A percentile compares a stretch with the other conserved stretches of the same genome.
Evolutionary conservation across 2,888 invertebrate genomes (phyloP).

Genomic region (Linyphia triangularis): DNA sequence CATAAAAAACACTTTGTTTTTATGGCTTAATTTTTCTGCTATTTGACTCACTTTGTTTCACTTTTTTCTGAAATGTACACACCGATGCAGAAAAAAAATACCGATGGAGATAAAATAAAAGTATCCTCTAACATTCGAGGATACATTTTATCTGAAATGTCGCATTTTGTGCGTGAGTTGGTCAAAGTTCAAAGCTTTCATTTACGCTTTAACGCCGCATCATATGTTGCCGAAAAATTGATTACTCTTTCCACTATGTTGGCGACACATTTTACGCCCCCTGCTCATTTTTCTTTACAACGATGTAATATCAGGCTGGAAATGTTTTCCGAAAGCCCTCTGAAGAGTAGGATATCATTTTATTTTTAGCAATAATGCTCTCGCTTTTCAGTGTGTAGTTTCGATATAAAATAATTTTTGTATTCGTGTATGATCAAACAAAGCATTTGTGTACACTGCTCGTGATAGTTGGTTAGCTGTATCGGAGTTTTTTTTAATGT

Average conservation of each 20-base stretch:
- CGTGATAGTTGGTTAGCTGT: too few species aligned
- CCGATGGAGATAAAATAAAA: too few species aligned
- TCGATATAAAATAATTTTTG: too few species aligned
- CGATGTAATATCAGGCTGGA: slow-evolving; percentile 24
- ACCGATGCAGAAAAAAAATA: neutral
- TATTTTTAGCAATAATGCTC: neutral
- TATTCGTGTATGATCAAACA: too few species aligned
- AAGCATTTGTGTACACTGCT: too few species aligned
- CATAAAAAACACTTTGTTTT: too few species aligned
- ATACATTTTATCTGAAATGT: slow-evolving; percentile 23
- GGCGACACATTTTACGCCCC: slow-evolving; percentile 44
- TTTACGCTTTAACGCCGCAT: slow-evolving; percentile 50
- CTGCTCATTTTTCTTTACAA: slow-evolving; percentile 26
- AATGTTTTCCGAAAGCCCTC: slow-evolving; percentile 27
- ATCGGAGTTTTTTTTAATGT: too few species aligned
- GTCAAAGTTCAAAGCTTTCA: slow-evolving; percentile 57
- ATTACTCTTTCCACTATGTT: slow-evolving; percentile 24
- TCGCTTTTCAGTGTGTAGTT: neutral
- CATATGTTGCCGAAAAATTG: slow-evolving; percentile 23
- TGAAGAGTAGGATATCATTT: neutral
- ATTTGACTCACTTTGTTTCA: neutral
- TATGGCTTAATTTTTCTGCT: too few species aligned
- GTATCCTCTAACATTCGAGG: neutral
- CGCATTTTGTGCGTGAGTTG: neutral
- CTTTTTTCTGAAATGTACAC: neutral